These are phyloP conservation scores for Antheraea pernyi DNA, from an alignment of 1,140 invertebrate genomes.

Conservation along the genomic window DNA sequence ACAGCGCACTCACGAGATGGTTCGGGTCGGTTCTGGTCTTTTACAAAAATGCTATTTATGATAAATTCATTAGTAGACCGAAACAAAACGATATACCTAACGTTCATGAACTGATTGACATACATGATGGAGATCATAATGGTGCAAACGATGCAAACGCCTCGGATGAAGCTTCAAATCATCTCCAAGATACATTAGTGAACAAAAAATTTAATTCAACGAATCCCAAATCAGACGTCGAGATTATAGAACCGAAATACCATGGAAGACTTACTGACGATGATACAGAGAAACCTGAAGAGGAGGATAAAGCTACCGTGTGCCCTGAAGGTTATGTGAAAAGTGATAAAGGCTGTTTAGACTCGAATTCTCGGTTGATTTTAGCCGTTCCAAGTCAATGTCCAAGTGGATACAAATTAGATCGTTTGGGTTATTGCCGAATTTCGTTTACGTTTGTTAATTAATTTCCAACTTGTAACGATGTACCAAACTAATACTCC, in stretches of 20 bases:
- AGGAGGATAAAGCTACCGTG: conserved; percentile 24
- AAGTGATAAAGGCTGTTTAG: conserved; percentile 43
- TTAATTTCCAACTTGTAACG: conserved; percentile 5
- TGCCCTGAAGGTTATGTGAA: conserved; percentile 45
- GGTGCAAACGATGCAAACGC: conserved; percentile 3
- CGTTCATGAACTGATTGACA: conserved; percentile 14
- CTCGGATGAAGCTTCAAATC: not conserved
- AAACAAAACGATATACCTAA: not conserved
- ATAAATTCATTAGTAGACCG: conserved; percentile 25
- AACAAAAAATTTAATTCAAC: conserved; percentile 6
- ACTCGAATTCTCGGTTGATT: conserved; percentile 50
- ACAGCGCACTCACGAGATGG: conserved; percentile 27
- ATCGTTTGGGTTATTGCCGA: conserved; percentile 55
- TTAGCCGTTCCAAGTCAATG: conserved; percentile 56
- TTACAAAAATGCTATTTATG: conserved; percentile 53
- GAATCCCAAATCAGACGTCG: conserved; percentile 42
- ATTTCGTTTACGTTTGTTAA: conserved; percentile 19
- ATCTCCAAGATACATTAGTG: conserved; percentile 5
- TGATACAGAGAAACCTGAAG: conserved; percentile 25
- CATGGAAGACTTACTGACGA: conserved; percentile 42
- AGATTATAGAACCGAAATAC: conserved; percentile 57
- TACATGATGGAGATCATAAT: conserved; percentile 8
- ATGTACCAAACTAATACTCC: not conserved
- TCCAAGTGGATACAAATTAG: conserved; percentile 51
- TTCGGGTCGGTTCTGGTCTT: conserved; percentile 43